These are phyloP conservation scores for Actenoides lindsayi DNA, from an alignment of 2,113 vertebrate genomes.

Conservation along the genomic window DNA sequence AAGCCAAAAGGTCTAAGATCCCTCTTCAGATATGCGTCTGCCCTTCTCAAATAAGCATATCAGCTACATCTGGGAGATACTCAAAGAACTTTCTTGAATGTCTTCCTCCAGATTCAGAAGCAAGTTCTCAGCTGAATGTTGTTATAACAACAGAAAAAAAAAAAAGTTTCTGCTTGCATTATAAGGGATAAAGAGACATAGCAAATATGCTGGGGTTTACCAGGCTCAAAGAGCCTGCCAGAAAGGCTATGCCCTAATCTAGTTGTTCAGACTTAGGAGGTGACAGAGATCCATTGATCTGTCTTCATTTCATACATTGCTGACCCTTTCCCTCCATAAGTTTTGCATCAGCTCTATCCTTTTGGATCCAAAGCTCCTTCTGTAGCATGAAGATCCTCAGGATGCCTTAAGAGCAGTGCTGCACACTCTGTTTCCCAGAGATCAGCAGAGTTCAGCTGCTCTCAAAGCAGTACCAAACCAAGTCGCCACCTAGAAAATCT, in stretches of 20 bases:
- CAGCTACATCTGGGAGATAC: neutral
- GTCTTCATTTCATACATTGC: neutral
- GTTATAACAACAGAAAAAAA: neutral
- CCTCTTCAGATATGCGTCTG: neutral
- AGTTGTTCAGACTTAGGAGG: neutral
- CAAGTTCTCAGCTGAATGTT: neutral
- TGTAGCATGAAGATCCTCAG: neutral
- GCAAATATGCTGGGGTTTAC: neutral
- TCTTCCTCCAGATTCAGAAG: neutral
- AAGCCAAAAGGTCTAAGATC: neutral
- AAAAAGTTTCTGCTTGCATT: neutral
- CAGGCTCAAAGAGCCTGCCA: neutral
- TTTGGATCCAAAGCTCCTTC: neutral
- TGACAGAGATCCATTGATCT: neutral
- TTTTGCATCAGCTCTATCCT: neutral
- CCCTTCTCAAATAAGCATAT: neutral
- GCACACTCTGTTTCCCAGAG: neutral
- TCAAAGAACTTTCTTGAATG: neutral
- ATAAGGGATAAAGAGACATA: neutral
- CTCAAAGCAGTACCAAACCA: neutral
- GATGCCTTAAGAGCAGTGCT: fast-evolving
- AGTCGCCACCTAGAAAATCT: neutral
- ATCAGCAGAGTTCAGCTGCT: neutral
- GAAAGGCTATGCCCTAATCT: neutral
- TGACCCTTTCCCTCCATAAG: neutral